Conservation (phyloP, 2,113 vertebrate species). For the Pelmatolapia mariae region DNA sequence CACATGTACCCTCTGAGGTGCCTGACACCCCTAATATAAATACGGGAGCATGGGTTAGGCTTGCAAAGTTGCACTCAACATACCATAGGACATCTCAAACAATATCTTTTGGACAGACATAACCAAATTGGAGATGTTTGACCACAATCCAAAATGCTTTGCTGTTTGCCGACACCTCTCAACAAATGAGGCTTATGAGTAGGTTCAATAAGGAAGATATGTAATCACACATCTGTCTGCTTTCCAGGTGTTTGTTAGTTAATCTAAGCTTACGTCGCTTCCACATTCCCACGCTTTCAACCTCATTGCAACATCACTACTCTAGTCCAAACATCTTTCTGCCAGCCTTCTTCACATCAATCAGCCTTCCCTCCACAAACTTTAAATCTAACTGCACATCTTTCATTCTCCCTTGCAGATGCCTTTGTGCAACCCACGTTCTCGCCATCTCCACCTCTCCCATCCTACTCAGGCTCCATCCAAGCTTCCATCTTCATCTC, state of each 20-base stretch:
- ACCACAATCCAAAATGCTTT: neutral
- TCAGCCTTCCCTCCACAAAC: neutral
- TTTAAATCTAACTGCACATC: neutral
- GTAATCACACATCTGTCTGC: neutral
- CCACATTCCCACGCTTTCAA: neutral
- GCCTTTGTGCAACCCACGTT: neutral
- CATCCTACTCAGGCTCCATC: neutral
- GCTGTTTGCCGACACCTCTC: neutral
- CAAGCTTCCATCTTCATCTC: neutral
- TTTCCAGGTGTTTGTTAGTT: neutral
- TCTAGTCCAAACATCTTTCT: neutral
- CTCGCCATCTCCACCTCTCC: neutral
- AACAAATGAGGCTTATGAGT: neutral
- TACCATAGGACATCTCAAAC: neutral
- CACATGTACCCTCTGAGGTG: neutral
- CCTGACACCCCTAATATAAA: neutral
- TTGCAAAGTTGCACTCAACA: neutral
- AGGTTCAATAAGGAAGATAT: neutral
- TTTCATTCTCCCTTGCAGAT: neutral
- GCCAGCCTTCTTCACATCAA: neutral
- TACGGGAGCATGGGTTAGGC: neutral
- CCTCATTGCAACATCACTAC: neutral
- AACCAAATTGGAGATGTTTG: neutral
- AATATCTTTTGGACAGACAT: neutral
- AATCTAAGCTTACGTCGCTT: neutral